These are phyloP conservation scores for Operophtera brumata DNA, from an alignment of 2,888 invertebrate genomes.

Conservation along the genomic window DNA sequence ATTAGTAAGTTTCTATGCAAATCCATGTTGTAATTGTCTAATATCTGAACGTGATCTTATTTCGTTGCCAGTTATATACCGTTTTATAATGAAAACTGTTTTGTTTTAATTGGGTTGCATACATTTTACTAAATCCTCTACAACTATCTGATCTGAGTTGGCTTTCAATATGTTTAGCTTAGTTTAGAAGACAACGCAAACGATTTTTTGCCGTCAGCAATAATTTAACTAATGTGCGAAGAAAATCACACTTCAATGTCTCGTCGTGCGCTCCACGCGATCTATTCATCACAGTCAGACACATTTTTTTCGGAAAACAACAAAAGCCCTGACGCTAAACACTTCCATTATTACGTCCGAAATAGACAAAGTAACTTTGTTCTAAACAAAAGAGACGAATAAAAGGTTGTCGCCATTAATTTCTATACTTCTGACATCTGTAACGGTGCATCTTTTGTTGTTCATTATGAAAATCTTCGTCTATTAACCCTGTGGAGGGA, in stretches of 20 bases:
- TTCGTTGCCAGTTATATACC: constrained; percentile 1
- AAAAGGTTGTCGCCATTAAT: constrained; percentile 77
- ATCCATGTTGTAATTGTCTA: constrained; percentile 16
- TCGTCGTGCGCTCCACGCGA: constrained; percentile 70
- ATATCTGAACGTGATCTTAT: constrained; percentile 21
- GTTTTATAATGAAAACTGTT: constrained; percentile 15
- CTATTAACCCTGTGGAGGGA: constrained; percentile 61
- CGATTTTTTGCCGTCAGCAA: constrained; percentile 29
- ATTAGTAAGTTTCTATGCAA: constrained; percentile 36
- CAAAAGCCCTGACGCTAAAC: constrained; percentile 77
- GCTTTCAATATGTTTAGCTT: neutral
- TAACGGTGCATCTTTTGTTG: constrained; percentile 71
- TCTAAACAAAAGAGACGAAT: constrained; percentile 69
- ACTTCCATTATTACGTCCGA: constrained; percentile 73
- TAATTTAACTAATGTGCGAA: constrained; percentile 63
- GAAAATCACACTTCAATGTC: constrained; percentile 64
- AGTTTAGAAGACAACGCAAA: neutral
- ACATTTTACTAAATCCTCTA: neutral
- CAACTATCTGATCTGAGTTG: neutral
- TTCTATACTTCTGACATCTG: constrained; percentile 73
- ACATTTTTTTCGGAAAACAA: constrained; percentile 65
- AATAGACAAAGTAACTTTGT: constrained; percentile 76
- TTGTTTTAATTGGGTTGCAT: constrained; percentile 4
- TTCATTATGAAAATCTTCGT: constrained; percentile 42
- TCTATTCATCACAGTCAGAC: constrained; percentile 60